Conservation (phyloP, 1,140 invertebrate genomes). For the Bombus terrestris region DNA sequence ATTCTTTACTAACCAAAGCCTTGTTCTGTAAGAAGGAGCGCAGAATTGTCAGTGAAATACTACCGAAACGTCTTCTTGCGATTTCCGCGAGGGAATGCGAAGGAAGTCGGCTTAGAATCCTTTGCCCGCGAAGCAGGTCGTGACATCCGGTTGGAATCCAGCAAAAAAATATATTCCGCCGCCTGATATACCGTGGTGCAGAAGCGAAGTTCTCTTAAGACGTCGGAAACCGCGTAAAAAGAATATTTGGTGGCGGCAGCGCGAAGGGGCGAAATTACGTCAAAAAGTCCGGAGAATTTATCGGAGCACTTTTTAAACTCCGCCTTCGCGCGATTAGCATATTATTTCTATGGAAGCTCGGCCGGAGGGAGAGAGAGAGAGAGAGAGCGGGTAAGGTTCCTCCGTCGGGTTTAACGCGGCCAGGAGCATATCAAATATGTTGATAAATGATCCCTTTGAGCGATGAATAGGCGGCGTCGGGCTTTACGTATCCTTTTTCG, state of each 20-base stretch:
- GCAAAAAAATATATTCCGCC: constrained; percentile 53
- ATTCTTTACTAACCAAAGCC: neutral
- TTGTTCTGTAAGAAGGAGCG: neutral
- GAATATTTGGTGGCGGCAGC: constrained; percentile 75
- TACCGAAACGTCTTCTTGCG: constrained; percentile 15
- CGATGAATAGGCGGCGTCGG: constrained; percentile 75
- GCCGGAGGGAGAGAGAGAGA: constrained; percentile 40
- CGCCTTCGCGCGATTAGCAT: constrained; percentile 81
- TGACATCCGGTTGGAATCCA: constrained; percentile 29
- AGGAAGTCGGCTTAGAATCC: constrained; percentile 5
- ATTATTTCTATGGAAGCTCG: constrained; percentile 81
- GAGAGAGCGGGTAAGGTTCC: constrained; percentile 48
- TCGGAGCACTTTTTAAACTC: constrained; percentile 83
- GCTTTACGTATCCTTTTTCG: constrained; percentile 69
- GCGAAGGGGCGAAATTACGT: constrained; percentile 79
- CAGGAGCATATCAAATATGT: constrained; percentile 82
- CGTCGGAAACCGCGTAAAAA: constrained; percentile 76
- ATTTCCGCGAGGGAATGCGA: neutral
- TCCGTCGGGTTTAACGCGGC: constrained; percentile 61
- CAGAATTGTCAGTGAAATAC: neutral
- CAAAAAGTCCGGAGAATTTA: constrained; percentile 82
- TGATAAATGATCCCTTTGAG: constrained; percentile 83
- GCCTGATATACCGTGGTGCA: constrained; percentile 63
- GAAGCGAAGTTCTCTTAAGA: constrained; percentile 66
- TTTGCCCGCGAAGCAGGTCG: constrained; percentile 32